Evolutionary conservation across 2,888 invertebrate species (phyloP).

Genomic region (Drosophila mulleri): DNA sequence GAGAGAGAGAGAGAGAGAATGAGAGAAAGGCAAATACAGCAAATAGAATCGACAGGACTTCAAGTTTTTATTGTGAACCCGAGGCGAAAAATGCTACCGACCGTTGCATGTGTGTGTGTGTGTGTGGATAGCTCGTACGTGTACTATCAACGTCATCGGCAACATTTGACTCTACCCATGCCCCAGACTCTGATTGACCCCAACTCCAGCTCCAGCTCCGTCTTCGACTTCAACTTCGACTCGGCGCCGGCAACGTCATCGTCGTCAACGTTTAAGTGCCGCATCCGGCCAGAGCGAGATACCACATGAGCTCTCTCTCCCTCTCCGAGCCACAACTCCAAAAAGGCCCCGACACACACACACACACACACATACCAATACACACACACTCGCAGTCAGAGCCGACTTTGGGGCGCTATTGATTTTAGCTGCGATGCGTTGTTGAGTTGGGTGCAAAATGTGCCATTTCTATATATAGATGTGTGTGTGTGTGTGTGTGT

Average conservation of each 20-base stretch:
- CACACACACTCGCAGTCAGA: slow-evolving; percentile 8
- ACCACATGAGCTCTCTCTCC: slow-evolving; percentile 25
- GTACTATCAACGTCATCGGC: slow-evolving; percentile 74
- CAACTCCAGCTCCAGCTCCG: slow-evolving; percentile 10
- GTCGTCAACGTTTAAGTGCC: slow-evolving; percentile 73
- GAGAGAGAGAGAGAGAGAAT: not conserved
- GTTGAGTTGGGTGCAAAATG: slow-evolving; percentile 37
- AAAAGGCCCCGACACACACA: not conserved
- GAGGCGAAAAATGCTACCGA: slow-evolving; percentile 49
- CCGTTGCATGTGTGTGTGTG: slow-evolving; percentile 21
- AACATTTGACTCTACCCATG: slow-evolving; percentile 49
- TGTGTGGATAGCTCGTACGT: slow-evolving; percentile 53
- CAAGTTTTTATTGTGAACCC: slow-evolving; percentile 76
- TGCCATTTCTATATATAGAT: not conserved
- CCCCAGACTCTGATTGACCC: slow-evolving; percentile 19
- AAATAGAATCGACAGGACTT: slow-evolving; percentile 77
- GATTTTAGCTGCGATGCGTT: slow-evolving; percentile 58
- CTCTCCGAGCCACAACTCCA: not conserved
- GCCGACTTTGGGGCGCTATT: slow-evolving; percentile 69
- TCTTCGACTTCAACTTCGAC: slow-evolving; percentile 21
- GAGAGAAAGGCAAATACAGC: slow-evolving; percentile 26
- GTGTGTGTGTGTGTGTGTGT: slow-evolving; percentile 18
- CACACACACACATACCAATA: slow-evolving; percentile 2
- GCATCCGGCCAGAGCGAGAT: slow-evolving; percentile 68
- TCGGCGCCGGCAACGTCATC: slow-evolving; percentile 47